These are phyloP conservation scores for Bombus haemorrhoidalis DNA, from an alignment of 1,140 invertebrate species.

Conservation along the genomic window DNA sequence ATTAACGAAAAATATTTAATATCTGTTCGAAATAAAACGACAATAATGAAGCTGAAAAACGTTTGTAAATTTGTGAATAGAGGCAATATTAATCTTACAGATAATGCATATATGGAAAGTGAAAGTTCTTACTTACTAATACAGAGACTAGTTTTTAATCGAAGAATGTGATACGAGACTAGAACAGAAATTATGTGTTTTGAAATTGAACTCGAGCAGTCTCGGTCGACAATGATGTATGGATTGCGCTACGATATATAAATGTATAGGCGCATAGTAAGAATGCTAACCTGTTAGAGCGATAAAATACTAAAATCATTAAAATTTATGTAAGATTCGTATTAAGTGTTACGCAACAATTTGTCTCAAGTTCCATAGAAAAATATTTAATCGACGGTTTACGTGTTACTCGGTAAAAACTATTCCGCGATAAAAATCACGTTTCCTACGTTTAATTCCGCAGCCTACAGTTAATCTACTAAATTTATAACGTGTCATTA, in stretches of 20 bases:
- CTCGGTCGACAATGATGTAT: background rate
- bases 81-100: background rate
- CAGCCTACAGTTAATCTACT: background rate
- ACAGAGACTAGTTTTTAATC: background rate
- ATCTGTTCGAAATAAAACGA: background rate
- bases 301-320: background rate
- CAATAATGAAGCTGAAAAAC: background rate
- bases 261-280: background rate
- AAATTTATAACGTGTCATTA: background rate
- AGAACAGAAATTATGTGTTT: background rate
- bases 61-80: background rate
- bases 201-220: background rate
- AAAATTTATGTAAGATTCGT: background rate
- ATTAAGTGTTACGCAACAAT: background rate
- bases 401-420: background rate
- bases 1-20: background rate
- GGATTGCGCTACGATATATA: background rate
- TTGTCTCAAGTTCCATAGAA: background rate
- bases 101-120: background rate
- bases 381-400: background rate
- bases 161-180: background rate
- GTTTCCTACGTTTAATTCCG: background rate
- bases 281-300: background rate
- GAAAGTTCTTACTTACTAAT: background rate
- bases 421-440: background rate